Conservation (phyloP, 2,797 vertebrate genomes). For the Poliocrania exsul region DNA sequence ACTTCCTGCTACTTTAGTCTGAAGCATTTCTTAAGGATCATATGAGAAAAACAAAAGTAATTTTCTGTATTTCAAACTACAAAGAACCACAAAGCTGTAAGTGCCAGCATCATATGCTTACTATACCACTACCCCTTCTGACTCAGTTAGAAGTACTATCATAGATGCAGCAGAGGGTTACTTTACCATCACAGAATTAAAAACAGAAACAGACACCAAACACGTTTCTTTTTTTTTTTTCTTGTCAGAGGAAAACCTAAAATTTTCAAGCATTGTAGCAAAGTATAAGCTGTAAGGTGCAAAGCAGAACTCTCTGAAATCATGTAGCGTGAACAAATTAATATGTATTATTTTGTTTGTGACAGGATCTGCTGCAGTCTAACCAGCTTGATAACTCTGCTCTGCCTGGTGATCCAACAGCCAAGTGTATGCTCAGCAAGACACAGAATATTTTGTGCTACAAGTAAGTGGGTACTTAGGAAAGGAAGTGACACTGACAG, state of each 20-base stretch:
- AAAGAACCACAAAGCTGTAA: neutral
- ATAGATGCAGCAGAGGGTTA: neutral
- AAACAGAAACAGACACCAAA: neutral
- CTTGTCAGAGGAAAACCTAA: neutral
- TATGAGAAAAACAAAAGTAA: neutral
- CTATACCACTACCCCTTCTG: neutral
- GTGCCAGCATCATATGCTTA: neutral
- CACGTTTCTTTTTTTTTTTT: neutral
- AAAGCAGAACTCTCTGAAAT: neutral
- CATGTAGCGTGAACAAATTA: neutral
- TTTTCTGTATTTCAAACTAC: neutral
- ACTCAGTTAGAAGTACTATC: neutral
- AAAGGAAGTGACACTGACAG: neutral
- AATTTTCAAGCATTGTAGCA: neutral
- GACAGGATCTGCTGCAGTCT: neutral
- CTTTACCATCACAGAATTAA: neutral
- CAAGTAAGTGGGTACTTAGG: neutral
- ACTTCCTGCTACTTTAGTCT: neutral
- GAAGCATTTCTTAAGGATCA: neutral
- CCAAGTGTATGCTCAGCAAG: neutral
- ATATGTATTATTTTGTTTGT: neutral
- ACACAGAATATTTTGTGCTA: neutral
- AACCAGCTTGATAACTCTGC: neutral
- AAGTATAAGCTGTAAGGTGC: neutral
- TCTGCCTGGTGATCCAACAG: neutral